Percentiles rank a stretch among this genome's conserved stretches.
phyloP scores from a whole-genome alignment of 2,797 vertebrate genomes.

The Nannoperca australis region DNA sequence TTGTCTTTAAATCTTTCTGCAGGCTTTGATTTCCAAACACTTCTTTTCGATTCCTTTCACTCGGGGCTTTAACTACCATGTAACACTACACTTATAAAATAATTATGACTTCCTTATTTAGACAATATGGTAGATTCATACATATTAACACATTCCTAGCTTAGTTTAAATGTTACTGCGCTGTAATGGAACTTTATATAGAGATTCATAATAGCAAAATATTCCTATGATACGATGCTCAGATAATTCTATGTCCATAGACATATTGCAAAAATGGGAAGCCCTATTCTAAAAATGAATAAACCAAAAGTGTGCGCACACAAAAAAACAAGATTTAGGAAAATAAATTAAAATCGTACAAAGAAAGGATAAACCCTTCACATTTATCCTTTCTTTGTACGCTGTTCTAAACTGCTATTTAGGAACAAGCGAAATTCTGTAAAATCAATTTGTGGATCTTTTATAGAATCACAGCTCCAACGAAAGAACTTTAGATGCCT shows the following conservation, averaged over 20 bases:
- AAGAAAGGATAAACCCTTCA: neutral
- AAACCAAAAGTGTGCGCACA: too few relatives aligned
- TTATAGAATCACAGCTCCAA: neutral
- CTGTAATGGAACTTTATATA: neutral
- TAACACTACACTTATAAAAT: neutral
- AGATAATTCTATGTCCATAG: neutral
- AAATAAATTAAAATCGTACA: too few relatives aligned
- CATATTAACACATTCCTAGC: too few relatives aligned
- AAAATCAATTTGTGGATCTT: neutral
- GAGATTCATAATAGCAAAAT: neutral
- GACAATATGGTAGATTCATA: neutral
- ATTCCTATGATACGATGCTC: neutral
- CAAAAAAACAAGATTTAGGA: too few relatives aligned
- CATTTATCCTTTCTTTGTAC: neutral
- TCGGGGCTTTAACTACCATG: neutral
- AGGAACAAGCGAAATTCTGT: neutral
- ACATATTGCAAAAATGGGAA: neutral
- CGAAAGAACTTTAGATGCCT: neutral
- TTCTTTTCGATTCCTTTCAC: neutral
- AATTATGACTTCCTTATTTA: neutral
- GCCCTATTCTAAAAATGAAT: too few relatives aligned
- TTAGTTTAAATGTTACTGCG: neutral
- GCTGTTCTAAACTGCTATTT: neutral
- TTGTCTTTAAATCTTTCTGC: neutral
- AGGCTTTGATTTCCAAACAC: neutral